Conservation (phyloP, 2,797 vertebrate genomes). For the Eptatretus atami region DNA sequence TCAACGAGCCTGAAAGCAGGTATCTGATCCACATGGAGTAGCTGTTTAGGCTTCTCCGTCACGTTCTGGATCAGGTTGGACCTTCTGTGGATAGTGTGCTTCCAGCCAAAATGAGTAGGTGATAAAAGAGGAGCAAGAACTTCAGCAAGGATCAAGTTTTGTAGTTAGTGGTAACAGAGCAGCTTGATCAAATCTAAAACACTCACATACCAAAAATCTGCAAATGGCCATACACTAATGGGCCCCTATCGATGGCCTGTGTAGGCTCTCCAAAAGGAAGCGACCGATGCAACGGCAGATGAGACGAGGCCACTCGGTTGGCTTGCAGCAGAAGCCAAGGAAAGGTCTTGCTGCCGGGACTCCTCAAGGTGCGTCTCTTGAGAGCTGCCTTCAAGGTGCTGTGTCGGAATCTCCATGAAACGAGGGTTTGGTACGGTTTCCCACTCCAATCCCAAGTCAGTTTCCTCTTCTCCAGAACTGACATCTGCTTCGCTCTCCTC, state of each 20-base stretch:
- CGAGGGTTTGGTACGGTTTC: conserved; percentile 82
- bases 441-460: conserved; percentile 80
- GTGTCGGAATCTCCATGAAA: conserved; percentile 84
- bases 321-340: conserved; percentile 12
- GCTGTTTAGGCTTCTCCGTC: no score
- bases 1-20: no score
- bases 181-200: no score
- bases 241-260: conserved; percentile 40
- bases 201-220: no score
- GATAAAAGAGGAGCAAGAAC: no score
- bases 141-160: no score
- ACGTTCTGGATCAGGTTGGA: no score
- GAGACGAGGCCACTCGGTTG: conserved; percentile 80
- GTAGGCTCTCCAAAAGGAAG: conserved; percentile 68
- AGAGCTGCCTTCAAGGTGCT: conserved; percentile 56
- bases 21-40: no score
- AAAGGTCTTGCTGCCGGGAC: conserved; percentile 10
- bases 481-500: conserved; percentile 65
- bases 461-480: conserved; percentile 50
- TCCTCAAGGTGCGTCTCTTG: conserved; percentile 28
- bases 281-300: conserved; percentile 62
- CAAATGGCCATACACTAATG: no score
- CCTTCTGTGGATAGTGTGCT: no score
- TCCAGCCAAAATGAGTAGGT: no score
- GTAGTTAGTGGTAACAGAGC: no score